A percentile compares a stretch with the other conserved stretches of the same genome.
phyloP scores from a whole-genome alignment of 1,140 invertebrate species.

The Sitodiplosis mosellana region DNA sequence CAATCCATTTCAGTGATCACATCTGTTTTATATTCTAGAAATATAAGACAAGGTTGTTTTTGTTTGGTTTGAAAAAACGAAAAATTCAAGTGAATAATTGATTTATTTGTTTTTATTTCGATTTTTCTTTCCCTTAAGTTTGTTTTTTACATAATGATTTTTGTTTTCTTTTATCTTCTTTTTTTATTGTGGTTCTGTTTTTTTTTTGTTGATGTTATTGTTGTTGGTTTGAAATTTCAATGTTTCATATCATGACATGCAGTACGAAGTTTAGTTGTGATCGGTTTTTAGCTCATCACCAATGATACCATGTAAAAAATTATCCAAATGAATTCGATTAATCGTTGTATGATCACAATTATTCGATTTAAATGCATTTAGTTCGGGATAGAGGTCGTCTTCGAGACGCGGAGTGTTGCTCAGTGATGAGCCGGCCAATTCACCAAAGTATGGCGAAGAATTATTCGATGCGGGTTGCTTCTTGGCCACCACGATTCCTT shows the following conservation, averaged over 20 bases:
- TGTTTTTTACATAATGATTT: background rate
- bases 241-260: too few relatives aligned
- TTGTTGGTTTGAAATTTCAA: background rate
- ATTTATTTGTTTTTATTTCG: background rate
- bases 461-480: background rate
- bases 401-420: background rate
- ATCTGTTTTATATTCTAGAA: too few relatives aligned
- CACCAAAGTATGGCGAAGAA: background rate
- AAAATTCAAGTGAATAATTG: background rate
- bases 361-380: conserved; percentile 1
- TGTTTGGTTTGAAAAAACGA: too few relatives aligned
- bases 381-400: background rate
- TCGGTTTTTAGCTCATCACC: background rate
- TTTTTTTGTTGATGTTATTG: background rate
- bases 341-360: background rate
- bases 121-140: background rate
- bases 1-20: too few relatives aligned
- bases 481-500: background rate
- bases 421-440: background rate
- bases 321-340: background rate
- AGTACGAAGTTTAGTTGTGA: background rate
- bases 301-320: background rate
- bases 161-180: background rate
- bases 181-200: background rate
- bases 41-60: too few relatives aligned